Evolutionary conservation across 2,888 invertebrate species (phyloP).

Genomic region (Ryuthela nishihirai): DNA sequence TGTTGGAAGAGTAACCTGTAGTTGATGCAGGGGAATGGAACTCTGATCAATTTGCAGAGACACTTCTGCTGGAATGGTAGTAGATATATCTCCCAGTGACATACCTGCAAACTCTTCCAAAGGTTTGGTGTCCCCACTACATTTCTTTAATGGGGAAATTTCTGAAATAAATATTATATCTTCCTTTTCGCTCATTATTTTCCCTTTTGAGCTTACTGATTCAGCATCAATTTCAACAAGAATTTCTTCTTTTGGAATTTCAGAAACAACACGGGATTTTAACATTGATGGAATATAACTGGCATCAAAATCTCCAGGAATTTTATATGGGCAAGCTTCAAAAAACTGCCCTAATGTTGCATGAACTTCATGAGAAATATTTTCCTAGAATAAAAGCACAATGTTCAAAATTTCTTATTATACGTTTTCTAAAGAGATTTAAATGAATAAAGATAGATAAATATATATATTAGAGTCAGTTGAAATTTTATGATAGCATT

Average conservation of each 20-base stretch:
- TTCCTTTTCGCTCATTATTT: background rate
- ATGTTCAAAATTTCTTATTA: background rate
- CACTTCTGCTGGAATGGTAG: background rate
- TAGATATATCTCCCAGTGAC: background rate
- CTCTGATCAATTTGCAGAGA: too few species aligned
- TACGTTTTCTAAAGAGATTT: background rate
- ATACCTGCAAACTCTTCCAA: background rate
- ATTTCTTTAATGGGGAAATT: too few species aligned
- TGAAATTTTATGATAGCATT: too few species aligned
- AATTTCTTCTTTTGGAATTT: slow-evolving; percentile 18
- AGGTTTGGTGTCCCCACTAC: background rate
- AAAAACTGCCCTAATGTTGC: background rate
- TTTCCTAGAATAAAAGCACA: too few species aligned
- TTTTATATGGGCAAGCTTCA: slow-evolving; percentile 14
- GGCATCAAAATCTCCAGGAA: slow-evolving; percentile 25
- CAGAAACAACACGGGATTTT: slow-evolving; percentile 11
- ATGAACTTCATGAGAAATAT: background rate
- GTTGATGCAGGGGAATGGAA: slow-evolving; percentile 5
- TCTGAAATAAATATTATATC: background rate
- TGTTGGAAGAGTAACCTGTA: slow-evolving; percentile 16
- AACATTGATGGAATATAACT: slow-evolving; percentile 31
- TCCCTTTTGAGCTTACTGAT: background rate
- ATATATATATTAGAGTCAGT: too few species aligned
- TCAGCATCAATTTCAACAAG: slow-evolving; percentile 21
- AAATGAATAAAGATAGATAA: background rate